Evolutionary conservation across 2,113 vertebrate species (phyloP), one percentile per base, ranked within the genome.

Genomic region (Nerophis lumbriciformis): DNA sequence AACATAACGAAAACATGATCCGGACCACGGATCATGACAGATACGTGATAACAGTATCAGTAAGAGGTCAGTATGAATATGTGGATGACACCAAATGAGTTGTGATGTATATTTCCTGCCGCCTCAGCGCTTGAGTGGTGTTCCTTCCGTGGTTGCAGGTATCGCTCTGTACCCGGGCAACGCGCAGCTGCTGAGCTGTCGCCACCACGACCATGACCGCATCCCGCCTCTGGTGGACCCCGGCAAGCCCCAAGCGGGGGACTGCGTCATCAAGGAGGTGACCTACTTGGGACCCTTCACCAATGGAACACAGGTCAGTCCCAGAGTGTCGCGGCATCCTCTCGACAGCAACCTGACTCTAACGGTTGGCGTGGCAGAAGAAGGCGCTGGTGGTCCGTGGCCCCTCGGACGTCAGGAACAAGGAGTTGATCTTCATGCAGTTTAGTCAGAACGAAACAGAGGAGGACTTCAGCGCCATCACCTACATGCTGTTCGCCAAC

Each of bases 381-480:
- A 86, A 86, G 6, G 94, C 94, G 55, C 74, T 98, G 84, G 87
- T 99, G 75, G 92, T 99, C 60, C 88, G 87, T 37, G 97, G 97
- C 10, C 97, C 96, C 0, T 90, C 86, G 38, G 93, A 98, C 19
- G 95, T 99, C 75, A 90, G 88, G 81, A 95, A 91, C 63, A 92
- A 92, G 50, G 97, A 99, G 70, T 53, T 97, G 72, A 89, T 99
- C 67, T 99, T 98, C 84, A 85, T 99, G 73, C 97, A 99, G 89
- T 97, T 99, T 82, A 92, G 91, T 68, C 91, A 92, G 45, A 99
- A 97, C 54, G 86, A 92, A 81, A 97, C 94, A 0, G 85, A 92
- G 5, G 93, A 97, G 80, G 94, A 98, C 85, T 99, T 99, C 82
- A 99, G 94, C n/a, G 94, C 94, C 68, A 98, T 99, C 68, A 91